These are phyloP conservation scores for Palythoa grandis DNA, from an alignment of 92 coral and sea anemone genomes.

Conservation along the genomic window DNA sequence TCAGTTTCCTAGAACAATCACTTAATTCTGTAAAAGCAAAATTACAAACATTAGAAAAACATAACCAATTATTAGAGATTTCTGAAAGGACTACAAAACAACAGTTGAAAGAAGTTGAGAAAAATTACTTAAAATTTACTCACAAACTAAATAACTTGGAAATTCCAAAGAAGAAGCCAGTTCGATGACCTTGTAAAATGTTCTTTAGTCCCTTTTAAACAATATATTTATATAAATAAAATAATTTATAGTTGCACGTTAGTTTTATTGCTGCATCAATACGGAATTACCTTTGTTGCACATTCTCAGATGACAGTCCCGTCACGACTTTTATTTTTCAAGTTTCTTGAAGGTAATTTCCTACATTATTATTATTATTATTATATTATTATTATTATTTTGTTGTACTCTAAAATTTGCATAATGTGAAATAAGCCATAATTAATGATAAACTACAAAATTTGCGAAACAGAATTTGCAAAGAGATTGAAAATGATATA, in stretches of 20 bases:
- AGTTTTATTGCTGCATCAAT: background rate
- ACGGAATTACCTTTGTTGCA: too few relatives aligned
- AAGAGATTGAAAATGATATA: too few relatives aligned
- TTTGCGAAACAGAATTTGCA: too few relatives aligned
- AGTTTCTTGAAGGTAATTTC: too few relatives aligned
- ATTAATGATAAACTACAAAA: too few relatives aligned
- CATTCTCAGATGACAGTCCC: background rate
- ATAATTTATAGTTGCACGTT: background rate
- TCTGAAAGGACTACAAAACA: slow-evolving; percentile 41
- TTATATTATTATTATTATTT: too few relatives aligned
- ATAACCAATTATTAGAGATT: slow-evolving; percentile 38
- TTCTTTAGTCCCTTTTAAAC: background rate
- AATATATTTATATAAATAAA: slow-evolving; percentile 3
- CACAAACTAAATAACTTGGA: slow-evolving; percentile 49
- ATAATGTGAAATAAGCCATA: too few relatives aligned
- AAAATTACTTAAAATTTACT: slow-evolving; percentile 51
- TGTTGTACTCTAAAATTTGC: too few relatives aligned
- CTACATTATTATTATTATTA: too few relatives aligned
- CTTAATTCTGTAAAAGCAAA: slow-evolving; percentile 37
- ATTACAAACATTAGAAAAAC: slow-evolving; percentile 27
- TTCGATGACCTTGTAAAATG: slow-evolving; percentile 21
- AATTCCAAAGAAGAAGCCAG: slow-evolving; percentile 59
- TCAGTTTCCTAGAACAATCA: slow-evolving; percentile 52
- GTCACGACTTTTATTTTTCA: too few relatives aligned
- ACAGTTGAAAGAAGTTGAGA: slow-evolving; percentile 51